Evolutionary conservation across 2,797 vertebrate genomes (phyloP).

Genomic region (Anguilla obscura): DNA sequence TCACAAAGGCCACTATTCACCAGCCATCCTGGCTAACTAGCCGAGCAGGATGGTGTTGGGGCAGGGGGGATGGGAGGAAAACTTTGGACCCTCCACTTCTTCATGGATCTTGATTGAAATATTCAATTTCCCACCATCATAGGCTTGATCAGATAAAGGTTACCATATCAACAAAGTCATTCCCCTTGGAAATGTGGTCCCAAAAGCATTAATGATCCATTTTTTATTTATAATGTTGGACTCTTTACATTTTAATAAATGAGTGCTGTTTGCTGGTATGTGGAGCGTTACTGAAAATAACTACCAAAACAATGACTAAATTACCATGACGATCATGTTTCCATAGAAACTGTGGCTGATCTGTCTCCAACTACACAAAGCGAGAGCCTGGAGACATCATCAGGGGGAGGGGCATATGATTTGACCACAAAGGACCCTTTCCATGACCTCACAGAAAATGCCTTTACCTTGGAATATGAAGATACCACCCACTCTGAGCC

Average conservation of each 20-base stretch:
- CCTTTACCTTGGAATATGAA: constrained; percentile 70
- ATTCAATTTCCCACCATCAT: not conserved
- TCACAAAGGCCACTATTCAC: constrained; percentile 69
- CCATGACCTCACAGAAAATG: constrained; percentile 55
- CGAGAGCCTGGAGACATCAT: constrained; percentile 84
- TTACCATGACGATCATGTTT: constrained; percentile 16
- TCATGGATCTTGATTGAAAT: constrained; percentile 37
- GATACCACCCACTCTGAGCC: constrained; percentile 72
- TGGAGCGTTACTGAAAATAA: not conserved
- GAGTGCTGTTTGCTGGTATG: constrained; percentile 49
- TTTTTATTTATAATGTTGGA: not conserved
- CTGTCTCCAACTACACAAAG: constrained; percentile 74
- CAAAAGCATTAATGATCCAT: not conserved
- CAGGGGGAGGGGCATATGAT: constrained; percentile 79
- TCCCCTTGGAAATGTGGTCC: not conserved
- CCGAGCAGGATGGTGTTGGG: constrained; percentile 48
- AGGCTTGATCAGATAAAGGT: not conserved
- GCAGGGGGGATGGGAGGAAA: not conserved
- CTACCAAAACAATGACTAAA: not conserved
- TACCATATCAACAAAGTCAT: constrained; percentile 32
- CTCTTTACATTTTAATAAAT: not conserved
- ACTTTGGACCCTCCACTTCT: not conserved
- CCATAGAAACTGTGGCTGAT: constrained; percentile 71
- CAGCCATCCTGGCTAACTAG: constrained; percentile 37
- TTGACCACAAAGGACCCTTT: constrained; percentile 66